Conservation (phyloP, 2,888 invertebrate genomes). For the Amphipyra berbera region DNA sequence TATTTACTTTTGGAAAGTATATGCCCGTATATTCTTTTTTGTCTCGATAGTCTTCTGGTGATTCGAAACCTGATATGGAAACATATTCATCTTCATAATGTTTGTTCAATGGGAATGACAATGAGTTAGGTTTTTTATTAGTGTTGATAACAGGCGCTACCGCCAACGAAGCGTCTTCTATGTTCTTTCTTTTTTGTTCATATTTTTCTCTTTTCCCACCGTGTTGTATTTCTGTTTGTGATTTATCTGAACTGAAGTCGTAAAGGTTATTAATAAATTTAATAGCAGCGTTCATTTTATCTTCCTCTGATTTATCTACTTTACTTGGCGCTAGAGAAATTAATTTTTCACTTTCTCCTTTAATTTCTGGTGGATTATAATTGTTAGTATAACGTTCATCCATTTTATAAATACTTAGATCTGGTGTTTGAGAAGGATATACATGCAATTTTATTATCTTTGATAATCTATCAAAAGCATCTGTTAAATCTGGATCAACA, state of each 20-base stretch:
- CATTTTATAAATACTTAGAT: constrained; percentile 59
- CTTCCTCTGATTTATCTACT: constrained; percentile 9
- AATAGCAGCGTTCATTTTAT: constrained; percentile 33
- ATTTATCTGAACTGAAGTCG: constrained; percentile 11
- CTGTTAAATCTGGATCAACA: constrained; percentile 58
- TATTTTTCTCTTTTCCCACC: background rate
- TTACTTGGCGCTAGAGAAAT: constrained; percentile 2
- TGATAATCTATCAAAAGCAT: constrained; percentile 68
- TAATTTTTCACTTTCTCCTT: background rate
- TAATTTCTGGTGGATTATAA: constrained; percentile 4
- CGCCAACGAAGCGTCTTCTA: constrained; percentile 2
- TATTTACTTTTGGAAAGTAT: constrained; percentile 12
- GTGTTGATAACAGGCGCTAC: background rate
- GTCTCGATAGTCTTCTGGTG: constrained; percentile 9
- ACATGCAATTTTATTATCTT: constrained; percentile 70
- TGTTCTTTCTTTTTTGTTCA: constrained; percentile 3
- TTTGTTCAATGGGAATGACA: constrained; percentile 23
- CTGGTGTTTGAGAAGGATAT: constrained; percentile 67
- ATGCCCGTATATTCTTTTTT: constrained; percentile 7
- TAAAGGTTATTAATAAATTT: constrained; percentile 40
- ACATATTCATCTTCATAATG: constrained; percentile 23
- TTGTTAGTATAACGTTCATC: constrained; percentile 17
- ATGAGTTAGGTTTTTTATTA: background rate
- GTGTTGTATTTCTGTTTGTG: background rate
- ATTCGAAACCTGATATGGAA: constrained; percentile 21